Evolutionary conservation across 2,888 invertebrate genomes (phyloP).

Genomic region (Merodon equestris): DNA sequence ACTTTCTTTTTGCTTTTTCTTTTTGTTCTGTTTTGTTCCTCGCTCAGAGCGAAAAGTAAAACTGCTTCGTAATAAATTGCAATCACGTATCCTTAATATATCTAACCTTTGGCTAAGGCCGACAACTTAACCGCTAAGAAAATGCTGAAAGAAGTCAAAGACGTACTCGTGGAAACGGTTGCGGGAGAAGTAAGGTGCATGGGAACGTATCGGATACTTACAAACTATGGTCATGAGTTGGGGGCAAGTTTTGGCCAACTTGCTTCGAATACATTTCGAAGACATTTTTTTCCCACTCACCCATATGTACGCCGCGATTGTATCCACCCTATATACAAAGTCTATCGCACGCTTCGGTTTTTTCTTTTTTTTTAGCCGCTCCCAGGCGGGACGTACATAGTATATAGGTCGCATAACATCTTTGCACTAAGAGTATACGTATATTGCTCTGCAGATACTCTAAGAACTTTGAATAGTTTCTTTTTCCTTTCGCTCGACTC

Average conservation of each 20-base stretch:
- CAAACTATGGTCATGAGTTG: conserved; percentile 42
- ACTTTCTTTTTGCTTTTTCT: conserved; percentile 12
- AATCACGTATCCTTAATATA: conserved; percentile 66
- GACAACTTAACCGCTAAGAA: conserved; percentile 38
- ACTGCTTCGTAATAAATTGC: conserved; percentile 63
- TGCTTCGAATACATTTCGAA: conserved; percentile 6
- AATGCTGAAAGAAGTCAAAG: conserved; percentile 6
- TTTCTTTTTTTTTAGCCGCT: no score
- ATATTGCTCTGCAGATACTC: no score
- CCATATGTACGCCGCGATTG: not conserved
- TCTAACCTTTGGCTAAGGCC: conserved; percentile 64
- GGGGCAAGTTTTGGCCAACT: conserved; percentile 26
- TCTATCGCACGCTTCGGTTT: no score
- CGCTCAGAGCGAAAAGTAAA: conserved; percentile 10
- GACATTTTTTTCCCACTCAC: conserved; percentile 30
- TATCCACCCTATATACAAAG: conserved; percentile 6
- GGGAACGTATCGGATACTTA: not conserved
- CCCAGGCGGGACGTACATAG: no score
- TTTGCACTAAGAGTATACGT: no score
- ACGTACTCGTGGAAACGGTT: no score
- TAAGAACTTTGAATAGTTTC: conserved; percentile 14
- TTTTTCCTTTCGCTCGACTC: conserved; percentile 26
- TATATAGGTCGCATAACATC: no score
- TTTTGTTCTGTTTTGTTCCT: no score
- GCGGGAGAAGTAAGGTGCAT: no score